phyloP scores from a whole-genome alignment of 2,888 invertebrate species.

The Megastigmus dorsalis region DNA sequence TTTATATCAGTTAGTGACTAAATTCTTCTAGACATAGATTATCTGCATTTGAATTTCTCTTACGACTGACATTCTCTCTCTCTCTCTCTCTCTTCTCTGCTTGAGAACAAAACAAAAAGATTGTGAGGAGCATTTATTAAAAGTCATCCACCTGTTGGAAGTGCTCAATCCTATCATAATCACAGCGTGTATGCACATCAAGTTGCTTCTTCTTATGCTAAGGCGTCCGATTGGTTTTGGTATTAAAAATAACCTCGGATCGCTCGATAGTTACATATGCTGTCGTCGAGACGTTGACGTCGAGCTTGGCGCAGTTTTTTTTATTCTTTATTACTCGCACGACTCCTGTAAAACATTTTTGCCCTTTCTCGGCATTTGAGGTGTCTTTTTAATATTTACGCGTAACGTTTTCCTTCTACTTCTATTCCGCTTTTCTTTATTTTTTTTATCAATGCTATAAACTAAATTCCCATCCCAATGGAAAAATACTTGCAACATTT shows the following conservation, averaged over 20 bases:
- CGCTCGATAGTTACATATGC: conserved; percentile 57
- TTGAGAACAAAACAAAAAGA: conserved; percentile 8
- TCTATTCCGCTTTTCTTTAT: conserved; percentile 51
- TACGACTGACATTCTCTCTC: too few species aligned
- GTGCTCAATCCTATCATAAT: conserved; percentile 53
- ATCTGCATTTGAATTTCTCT: conserved; percentile 41
- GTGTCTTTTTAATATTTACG: conserved; percentile 41
- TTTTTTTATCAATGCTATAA: conserved; percentile 58
- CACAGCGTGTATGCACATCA: conserved; percentile 51
- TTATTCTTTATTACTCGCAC: conserved; percentile 25
- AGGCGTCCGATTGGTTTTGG: conserved; percentile 73
- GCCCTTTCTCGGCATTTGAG: conserved; percentile 38
- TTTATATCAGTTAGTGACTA: conserved; percentile 53
- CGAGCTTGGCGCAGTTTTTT: conserved; percentile 48
- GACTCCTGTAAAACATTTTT: conserved; percentile 45
- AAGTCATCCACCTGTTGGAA: conserved; percentile 47
- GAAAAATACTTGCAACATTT: conserved; percentile 69
- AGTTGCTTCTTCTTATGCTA: conserved; percentile 53
- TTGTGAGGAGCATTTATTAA: conserved; percentile 34
- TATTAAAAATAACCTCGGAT: conserved; percentile 75
- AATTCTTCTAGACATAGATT: conserved; percentile 51
- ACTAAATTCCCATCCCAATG: conserved; percentile 66
- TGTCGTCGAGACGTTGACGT: conserved; percentile 36
- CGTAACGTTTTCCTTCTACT: conserved; percentile 41
- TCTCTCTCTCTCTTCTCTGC: not conserved